Evolutionary conservation across 2,888 invertebrate genomes (phyloP), one percentile per base, ranked within the genome.

Genomic region (Hoplodrina ambigua): DNA sequence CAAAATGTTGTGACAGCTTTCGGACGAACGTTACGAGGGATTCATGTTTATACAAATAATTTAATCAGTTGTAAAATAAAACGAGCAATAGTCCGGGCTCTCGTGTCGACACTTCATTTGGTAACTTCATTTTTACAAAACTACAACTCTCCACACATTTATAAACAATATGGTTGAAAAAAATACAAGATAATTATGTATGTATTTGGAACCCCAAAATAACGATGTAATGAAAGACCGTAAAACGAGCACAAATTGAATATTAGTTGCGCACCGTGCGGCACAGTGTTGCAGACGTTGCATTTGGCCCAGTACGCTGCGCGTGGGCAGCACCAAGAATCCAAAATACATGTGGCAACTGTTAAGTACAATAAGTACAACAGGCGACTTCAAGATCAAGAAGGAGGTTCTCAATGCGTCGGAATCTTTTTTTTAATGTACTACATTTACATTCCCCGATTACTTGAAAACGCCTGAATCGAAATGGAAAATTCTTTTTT

Each of bases 1-100:
- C 66, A 72, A 13, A 63, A 65, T 46, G 52, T 65, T 68, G 8
- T 33, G 30, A 64, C n/a, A 37, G 46, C 6, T 68, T 57, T 55
- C 46, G 33, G 49, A 33, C 19, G n/a, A 61, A 60, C 11, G 53
- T 57, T 37, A 15, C 19, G 11, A 50, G 25, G 19, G 37, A 64
- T 25, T 5, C 3, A 25, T 44, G 19, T 59, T 50, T 10, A 37
- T 37, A 37, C 8, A 30, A 30, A 17, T 58, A n/a, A 19, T 17
- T 4, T 53, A 46, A 57, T 17, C 13, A 4, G 19, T 44, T 33
- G 3, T 30, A 25, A 8, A 7, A 44, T 66, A 6, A 19, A 17
- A 41, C 13, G 19, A 49, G 37, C 8, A 13, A 19, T 17, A 25
- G 17, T 19, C 13, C 19, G 25, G 25, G 4, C 4, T 13, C 6